These are phyloP conservation scores for Sepioteuthis lessoniana DNA, from an alignment of 2,888 invertebrate genomes.

Conservation along the genomic window DNA sequence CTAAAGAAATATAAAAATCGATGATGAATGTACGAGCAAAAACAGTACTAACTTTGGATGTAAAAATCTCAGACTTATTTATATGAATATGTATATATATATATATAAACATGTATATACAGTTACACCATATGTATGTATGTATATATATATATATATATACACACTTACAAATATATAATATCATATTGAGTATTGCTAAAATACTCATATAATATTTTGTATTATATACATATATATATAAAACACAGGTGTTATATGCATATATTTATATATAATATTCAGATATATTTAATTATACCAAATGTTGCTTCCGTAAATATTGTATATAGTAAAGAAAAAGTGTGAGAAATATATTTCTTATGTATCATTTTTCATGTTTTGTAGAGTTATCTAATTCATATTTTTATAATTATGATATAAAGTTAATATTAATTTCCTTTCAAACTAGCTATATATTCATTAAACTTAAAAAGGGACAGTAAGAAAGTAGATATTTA, in stretches of 20 bases:
- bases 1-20: constrained; percentile 47
- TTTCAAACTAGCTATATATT: constrained; percentile 8
- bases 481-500: background rate
- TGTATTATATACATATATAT: background rate
- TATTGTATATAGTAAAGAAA: constrained; percentile 34
- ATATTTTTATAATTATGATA: constrained; percentile 33
- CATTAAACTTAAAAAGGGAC: background rate
- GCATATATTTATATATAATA: constrained; percentile 39
- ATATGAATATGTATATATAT: background rate
- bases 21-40: constrained; percentile 40
- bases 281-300: constrained; percentile 8
- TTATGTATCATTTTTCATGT: background rate
- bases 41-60: constrained; percentile 24
- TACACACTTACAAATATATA: background rate
- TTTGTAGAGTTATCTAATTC: background rate
- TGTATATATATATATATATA: constrained; percentile 36
- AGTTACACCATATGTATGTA: constrained; percentile 37
- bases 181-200: background rate
- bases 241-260: background rate
- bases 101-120: background rate
- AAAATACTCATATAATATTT: background rate
- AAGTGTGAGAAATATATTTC: background rate
- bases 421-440: background rate
- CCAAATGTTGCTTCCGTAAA: background rate
- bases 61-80: background rate